These are phyloP conservation scores for Branchinecta sandiegonensis DNA, from an alignment of 2,888 invertebrate species.

Conservation along the genomic window DNA sequence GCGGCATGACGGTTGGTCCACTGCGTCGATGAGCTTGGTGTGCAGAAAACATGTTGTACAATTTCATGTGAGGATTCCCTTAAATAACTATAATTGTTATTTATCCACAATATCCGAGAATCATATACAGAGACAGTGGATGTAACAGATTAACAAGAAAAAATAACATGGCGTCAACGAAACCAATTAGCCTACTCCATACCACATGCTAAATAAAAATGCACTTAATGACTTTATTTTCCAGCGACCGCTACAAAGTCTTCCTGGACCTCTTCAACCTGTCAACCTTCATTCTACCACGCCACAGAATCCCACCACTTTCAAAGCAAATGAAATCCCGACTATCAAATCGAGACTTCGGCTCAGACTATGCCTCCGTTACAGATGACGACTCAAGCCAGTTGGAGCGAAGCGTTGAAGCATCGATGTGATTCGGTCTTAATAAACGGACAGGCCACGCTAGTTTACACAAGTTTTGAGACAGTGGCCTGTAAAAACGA, in stretches of 20 bases:
- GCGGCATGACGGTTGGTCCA: no score
- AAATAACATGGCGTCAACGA: no score
- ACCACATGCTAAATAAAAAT: not conserved
- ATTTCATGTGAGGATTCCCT: no score
- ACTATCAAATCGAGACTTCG: constrained; percentile 37
- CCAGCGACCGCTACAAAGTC: constrained; percentile 94
- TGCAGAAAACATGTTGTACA: no score
- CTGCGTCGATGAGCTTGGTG: no score
- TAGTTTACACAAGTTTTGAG: no score
- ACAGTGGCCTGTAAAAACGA: no score
- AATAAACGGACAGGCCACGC: no score
- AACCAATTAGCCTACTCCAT: not conserved
- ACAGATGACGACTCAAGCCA: not conserved
- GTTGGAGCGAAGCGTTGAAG: constrained; percentile 15
- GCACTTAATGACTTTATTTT: constrained; percentile 32
- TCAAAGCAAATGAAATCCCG: constrained; percentile 64
- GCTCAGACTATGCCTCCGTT: not conserved
- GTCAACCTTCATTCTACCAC: constrained; percentile 87
- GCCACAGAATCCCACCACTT: constrained; percentile 74
- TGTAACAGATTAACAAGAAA: no score
- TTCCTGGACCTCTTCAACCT: constrained; percentile 94
- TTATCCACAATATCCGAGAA: no score
- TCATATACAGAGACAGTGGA: no score
- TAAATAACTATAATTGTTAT: no score
- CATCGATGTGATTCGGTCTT: not conserved